Evolutionary conservation across 53 echinoderm and acorn worm genomes (phyloP), one percentile per base, ranked within the genome.

Genomic region (Apostichopus leukothele): DNA sequence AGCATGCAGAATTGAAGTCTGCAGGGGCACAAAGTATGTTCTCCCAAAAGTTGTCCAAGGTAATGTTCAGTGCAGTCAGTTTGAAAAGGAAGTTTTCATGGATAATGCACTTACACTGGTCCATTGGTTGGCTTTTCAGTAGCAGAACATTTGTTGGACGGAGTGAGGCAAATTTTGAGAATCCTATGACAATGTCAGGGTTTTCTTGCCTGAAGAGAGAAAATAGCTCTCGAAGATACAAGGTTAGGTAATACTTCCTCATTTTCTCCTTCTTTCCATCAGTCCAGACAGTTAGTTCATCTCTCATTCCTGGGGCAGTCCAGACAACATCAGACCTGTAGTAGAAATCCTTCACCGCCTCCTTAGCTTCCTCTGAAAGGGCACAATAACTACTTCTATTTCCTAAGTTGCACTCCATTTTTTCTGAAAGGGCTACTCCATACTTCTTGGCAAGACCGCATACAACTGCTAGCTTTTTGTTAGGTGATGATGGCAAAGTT

Each of bases 171-270:
- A 81, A 89, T 10, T n/a, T 88, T 22, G n/a, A 26, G 57, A 57
- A 88, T 2, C 88, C 26, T 76, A 88, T 77, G 4, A 4, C 4
- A 53, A 60, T 19, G 18, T 74, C 55, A 5, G 13, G 67, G 67
- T 67, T 16, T n/a, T 68, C 68, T 68, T 67, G 26, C 50, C 50
- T 5, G 23, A 71, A 67, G 16, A 86, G 6, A 13, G 68, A 57
- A 86, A 71, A 60, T 4, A 73, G 50, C 73, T 86, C 86, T 67
- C 53, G 19, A 8, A 86, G 68, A 39, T 68, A 86, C 68, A 86
- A 5, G 7, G 86, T 86, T 19, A 86, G 68, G 27, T 26, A 86
- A 60, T 86, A 86, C 13, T 86, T 67, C 6, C 86, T 86, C 86
- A 57, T 5, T 23, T 60, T 22, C 50, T 71, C 51, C 71, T 86